phyloP scores from a whole-genome alignment of 2,888 invertebrate genomes.

The Caenorhabditis japonica region DNA sequence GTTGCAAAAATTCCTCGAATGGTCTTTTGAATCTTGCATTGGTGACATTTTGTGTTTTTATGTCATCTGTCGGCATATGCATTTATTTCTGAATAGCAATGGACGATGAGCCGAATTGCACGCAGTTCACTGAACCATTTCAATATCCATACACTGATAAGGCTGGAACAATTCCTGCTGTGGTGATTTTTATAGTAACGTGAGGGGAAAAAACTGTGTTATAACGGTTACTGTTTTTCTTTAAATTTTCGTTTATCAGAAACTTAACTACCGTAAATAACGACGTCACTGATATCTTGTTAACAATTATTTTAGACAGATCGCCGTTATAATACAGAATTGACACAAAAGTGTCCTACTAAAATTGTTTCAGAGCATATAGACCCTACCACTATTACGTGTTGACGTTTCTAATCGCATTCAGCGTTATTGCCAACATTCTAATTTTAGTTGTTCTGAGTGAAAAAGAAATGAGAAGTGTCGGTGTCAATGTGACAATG shows the following conservation, averaged over 20 bases:
- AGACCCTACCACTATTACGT: slow-evolving; percentile 28
- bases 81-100: too few relatives aligned
- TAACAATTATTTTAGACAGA: too few relatives aligned
- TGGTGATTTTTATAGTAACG: slow-evolving; percentile 15
- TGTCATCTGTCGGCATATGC: too few relatives aligned
- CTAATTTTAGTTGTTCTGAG: slow-evolving; percentile 23
- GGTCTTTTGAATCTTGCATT: too few relatives aligned
- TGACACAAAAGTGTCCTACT: too few relatives aligned
- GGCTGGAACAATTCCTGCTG: slow-evolving; percentile 12
- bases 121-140: slow-evolving; percentile 24
- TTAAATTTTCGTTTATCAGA: too few relatives aligned
- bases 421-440: slow-evolving; percentile 22
- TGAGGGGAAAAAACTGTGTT: background rate
- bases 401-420: slow-evolving; percentile 13
- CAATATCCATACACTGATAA: slow-evolving; percentile 15
- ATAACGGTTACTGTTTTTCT: too few relatives aligned
- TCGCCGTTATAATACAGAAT: too few relatives aligned
- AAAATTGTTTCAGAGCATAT: slow-evolving; percentile 29
- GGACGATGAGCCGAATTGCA: slow-evolving; percentile 28
- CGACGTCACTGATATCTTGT: too few relatives aligned
- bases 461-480: slow-evolving; percentile 34
- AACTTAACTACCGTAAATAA: too few relatives aligned
- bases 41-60: too few relatives aligned
- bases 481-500: slow-evolving; percentile 39
- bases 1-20: too few relatives aligned